Percentiles rank a stretch among this genome's conserved stretches.
Evolutionary conservation across 2,888 invertebrate species (phyloP).

Genomic region (Gisinianus flammeolus): DNA sequence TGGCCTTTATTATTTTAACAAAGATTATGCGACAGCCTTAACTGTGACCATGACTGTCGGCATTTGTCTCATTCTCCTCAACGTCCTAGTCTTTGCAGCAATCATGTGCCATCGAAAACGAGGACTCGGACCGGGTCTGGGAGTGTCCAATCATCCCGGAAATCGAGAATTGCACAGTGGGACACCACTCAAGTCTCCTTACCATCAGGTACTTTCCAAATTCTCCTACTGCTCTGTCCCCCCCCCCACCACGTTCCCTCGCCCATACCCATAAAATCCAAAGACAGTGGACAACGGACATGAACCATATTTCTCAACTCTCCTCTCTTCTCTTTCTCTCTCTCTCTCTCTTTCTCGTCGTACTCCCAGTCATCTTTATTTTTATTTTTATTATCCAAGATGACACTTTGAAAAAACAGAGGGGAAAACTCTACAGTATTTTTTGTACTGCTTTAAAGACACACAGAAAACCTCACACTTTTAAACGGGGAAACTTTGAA

Average conservation of each 20-base stretch:
- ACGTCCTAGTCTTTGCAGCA: conserved; percentile 58
- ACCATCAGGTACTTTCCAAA: conserved; percentile 50
- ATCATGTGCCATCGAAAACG: conserved; percentile 59
- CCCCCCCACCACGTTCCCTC: neutral
- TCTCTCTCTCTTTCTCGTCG: neutral
- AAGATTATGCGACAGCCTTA: conserved; percentile 58
- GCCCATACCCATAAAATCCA: no score
- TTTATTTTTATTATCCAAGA: no score
- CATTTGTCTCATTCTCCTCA: conserved; percentile 58
- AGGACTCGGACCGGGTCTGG: conserved; percentile 39
- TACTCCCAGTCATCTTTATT: no score
- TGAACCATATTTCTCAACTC: no score
- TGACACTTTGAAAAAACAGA: no score
- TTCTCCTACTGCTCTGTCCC: neutral
- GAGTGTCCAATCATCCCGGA: conserved; percentile 43
- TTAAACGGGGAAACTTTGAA: no score
- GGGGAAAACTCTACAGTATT: no score
- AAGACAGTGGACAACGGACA: no score
- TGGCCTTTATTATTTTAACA: no score
- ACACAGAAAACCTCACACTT: no score
- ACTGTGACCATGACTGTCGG: conserved; percentile 59
- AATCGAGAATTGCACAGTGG: conserved; percentile 47
- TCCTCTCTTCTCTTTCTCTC: neutral
- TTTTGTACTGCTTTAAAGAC: no score
- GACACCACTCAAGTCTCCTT: conserved; percentile 55